A percentile compares a stretch with the other conserved stretches of the same genome.
Conservation (phyloP, 1,140 invertebrate genomes). For the Eurosta solidaginis region DNA sequence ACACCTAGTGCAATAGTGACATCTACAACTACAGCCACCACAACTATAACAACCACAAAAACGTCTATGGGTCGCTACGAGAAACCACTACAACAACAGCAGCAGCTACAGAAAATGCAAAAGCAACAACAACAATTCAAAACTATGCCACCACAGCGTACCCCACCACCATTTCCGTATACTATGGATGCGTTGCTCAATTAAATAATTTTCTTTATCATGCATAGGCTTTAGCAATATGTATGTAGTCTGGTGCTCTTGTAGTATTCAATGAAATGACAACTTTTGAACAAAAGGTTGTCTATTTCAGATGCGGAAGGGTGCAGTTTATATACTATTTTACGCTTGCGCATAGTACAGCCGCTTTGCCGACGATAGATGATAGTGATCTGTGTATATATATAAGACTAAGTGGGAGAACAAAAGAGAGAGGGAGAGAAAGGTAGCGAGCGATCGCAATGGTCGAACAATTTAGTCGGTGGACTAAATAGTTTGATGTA, state of each 20-base stretch:
- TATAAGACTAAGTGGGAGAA: no score
- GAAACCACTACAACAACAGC: slow-evolving; percentile 34
- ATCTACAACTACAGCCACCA: slow-evolving; percentile 21
- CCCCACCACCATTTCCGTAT: slow-evolving; percentile 64
- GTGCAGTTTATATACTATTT: neutral
- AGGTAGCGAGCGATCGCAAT: neutral
- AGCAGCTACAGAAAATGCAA: slow-evolving; percentile 35
- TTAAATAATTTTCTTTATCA: slow-evolving; percentile 47
- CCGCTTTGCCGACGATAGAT: no score
- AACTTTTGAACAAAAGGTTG: no score
- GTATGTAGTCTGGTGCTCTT: neutral
- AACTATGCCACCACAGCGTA: slow-evolving; percentile 37
- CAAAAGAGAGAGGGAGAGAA: no score
- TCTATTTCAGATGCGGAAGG: no score
- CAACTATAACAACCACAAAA: slow-evolving; percentile 36
- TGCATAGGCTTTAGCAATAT: neutral
- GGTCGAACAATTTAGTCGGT: neutral
- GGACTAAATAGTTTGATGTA: neutral
- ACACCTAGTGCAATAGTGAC: slow-evolving; percentile 21
- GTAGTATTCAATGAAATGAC: neutral
- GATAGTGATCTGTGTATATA: neutral
- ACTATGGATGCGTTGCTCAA: slow-evolving; percentile 68
- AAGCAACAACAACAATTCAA: slow-evolving; percentile 41
- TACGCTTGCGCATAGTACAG: neutral
- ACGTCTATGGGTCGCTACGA: slow-evolving; percentile 35